Evolutionary conservation across 92 coral and sea anemone genomes (phyloP).

Genomic region (Nematostella vectensis): DNA sequence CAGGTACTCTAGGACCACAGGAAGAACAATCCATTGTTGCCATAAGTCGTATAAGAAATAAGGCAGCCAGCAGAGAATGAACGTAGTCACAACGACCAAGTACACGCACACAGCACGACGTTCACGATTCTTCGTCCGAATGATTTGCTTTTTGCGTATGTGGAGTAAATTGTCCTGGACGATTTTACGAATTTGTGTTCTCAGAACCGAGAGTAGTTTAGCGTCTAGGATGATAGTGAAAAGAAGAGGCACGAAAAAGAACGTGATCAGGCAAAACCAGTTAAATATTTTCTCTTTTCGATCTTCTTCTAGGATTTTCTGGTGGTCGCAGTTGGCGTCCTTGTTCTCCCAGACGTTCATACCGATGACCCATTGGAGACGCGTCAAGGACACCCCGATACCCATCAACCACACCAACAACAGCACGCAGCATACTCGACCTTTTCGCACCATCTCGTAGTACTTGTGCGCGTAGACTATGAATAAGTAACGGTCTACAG

Average conservation of each 20-base stretch:
- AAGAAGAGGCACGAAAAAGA: constrained; percentile 19
- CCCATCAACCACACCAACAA: constrained; percentile 18
- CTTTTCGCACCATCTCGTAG: constrained; percentile 25
- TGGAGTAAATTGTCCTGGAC: constrained; percentile 24
- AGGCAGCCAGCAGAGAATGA: constrained; percentile 27
- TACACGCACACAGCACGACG: constrained; percentile 28
- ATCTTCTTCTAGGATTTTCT: constrained; percentile 2
- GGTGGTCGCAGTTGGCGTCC: background rate
- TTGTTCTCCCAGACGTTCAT: constrained; percentile 2
- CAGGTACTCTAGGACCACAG: constrained; percentile 15
- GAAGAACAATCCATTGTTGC: constrained; percentile 22
- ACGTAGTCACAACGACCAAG: constrained; percentile 27
- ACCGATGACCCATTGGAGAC: constrained; percentile 25
- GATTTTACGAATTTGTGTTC: constrained; percentile 24
- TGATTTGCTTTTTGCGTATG: constrained; percentile 15
- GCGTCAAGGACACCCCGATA: constrained; percentile 8
- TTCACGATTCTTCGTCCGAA: constrained; percentile 25
- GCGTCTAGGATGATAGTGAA: constrained; percentile 20
- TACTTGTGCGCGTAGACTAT: constrained; percentile 25
- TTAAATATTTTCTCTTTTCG: constrained; percentile 28
- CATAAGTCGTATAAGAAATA: constrained; percentile 26
- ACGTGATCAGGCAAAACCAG: constrained; percentile 25
- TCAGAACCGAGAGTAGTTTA: constrained; percentile 9
- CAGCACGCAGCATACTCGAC: constrained; percentile 7
- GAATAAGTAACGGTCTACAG: constrained; percentile 23